Evolutionary conservation across 2,797 vertebrate genomes (phyloP).

Genomic region (Simalia tracyae): DNA sequence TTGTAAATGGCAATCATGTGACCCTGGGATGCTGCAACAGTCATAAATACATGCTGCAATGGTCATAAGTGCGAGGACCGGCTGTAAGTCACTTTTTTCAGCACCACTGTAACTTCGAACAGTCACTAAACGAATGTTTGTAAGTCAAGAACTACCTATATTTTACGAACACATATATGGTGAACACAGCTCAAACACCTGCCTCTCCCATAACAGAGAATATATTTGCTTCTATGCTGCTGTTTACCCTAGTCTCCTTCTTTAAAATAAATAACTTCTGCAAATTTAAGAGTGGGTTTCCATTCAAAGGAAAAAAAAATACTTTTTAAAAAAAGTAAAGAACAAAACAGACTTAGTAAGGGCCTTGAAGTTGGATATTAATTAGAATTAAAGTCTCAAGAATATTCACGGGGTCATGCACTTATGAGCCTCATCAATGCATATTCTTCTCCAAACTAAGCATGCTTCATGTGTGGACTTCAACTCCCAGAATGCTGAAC

Average conservation of each 20-base stretch:
- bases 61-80: too few species aligned
- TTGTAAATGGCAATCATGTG: too few species aligned
- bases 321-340: not conserved
- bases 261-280: not conserved
- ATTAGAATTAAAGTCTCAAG: not conserved
- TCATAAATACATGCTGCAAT: too few species aligned
- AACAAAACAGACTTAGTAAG: not conserved
- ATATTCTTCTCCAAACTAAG: not conserved
- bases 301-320: not conserved
- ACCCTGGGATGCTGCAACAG: too few species aligned
- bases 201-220: not conserved
- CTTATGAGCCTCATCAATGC: not conserved
- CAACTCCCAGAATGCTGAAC: not conserved
- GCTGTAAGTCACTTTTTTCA: too few species aligned
- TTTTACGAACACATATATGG: not conserved
- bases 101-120: too few species aligned
- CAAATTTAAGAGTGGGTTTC: not conserved
- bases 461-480: not conserved
- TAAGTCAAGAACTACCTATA: not conserved
- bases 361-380: not conserved
- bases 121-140: too few species aligned
- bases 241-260: not conserved
- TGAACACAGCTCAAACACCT: not conserved
- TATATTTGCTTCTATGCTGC: not conserved
- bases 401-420: not conserved